phyloP scores from a whole-genome alignment of 2,113 vertebrate genomes.

The Microcebus ravelobensis region DNA sequence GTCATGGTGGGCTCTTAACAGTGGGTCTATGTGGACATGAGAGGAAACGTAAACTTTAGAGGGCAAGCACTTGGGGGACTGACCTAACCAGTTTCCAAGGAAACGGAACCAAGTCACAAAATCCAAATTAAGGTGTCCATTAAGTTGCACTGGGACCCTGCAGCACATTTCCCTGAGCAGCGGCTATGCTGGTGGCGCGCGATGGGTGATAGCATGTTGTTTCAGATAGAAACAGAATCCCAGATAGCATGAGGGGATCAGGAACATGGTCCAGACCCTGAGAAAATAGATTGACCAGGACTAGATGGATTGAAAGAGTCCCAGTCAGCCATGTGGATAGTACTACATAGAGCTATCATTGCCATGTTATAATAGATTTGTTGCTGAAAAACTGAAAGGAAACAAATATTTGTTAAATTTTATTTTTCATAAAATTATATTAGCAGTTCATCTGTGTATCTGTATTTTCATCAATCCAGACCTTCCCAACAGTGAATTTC shows the following conservation, averaged over 20 bases:
- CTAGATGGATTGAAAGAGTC: background rate
- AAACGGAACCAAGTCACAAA: slow-evolving; percentile 3
- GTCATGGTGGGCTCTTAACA: background rate
- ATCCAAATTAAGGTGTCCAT: background rate
- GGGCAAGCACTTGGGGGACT: background rate
- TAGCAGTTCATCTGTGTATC: background rate
- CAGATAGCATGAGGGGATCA: background rate
- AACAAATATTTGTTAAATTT: background rate
- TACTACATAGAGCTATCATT: background rate
- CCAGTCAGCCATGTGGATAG: background rate
- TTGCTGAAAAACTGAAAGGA: background rate
- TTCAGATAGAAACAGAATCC: background rate
- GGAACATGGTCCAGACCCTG: background rate
- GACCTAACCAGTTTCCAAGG: background rate
- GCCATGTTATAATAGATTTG: background rate
- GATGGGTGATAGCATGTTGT: background rate
- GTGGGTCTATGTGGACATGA: background rate
- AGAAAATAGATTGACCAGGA: background rate
- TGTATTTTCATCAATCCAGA: background rate
- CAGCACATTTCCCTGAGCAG: background rate
- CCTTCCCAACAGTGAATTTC: background rate
- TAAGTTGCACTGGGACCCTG: background rate
- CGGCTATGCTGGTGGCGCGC: background rate
- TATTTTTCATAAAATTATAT: background rate
- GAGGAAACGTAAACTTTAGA: background rate